phyloP scores from a whole-genome alignment of 2,113 vertebrate species.

The Alethe castanea region DNA sequence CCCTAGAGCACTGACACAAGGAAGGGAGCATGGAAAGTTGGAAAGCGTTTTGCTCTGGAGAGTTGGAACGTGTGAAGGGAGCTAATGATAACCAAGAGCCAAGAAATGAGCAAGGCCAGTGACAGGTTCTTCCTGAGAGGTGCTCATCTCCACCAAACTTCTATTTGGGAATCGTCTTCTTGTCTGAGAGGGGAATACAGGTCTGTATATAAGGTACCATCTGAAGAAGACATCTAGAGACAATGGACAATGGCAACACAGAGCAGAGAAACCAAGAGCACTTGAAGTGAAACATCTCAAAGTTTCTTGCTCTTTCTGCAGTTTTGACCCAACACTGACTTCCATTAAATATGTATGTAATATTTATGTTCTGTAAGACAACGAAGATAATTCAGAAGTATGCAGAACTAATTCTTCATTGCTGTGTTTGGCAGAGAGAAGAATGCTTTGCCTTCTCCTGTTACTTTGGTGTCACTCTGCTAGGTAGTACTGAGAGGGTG shows the following conservation, averaged over 20 bases:
- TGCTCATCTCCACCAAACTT: not conserved
- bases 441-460: not conserved
- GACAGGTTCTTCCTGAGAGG: not conserved
- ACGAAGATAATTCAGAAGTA: not conserved
- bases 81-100: not conserved
- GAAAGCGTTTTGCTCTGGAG: not conserved
- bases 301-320: not conserved
- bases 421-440: not conserved
- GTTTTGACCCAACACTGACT: not conserved
- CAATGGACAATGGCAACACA: not conserved
- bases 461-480: not conserved
- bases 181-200: not conserved
- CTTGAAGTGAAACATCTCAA: not conserved
- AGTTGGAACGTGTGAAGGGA: rapidly evolving
- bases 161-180: not conserved
- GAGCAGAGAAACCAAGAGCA: not conserved
- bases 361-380: not conserved
- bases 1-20: not conserved
- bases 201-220: not conserved
- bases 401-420: not conserved
- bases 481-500: not conserved
- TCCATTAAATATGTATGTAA: not conserved
- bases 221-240: not conserved
- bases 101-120: not conserved
- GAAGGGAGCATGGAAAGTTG: not conserved